Base-by-base conservation (phyloP, 1,140 invertebrate species). In the Halyomorpha halys region DNA sequence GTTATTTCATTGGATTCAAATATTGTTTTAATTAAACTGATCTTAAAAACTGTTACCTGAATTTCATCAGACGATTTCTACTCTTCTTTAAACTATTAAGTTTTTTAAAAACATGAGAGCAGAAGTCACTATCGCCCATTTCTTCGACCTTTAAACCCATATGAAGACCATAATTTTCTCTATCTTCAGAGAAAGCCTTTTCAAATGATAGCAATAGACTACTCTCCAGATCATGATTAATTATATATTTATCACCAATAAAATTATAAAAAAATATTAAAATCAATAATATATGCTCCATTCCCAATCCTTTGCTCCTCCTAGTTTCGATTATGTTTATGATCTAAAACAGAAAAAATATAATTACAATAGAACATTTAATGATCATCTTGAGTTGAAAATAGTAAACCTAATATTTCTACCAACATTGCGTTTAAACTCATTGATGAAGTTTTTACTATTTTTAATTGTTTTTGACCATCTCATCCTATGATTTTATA, bases 201-300 rank as follows among this genome's bases (percentile, higher is more conserved):
- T 19, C 21, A 56, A 56, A 25, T 16, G 18, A 19, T 3, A 23
- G 9, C 15, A 56, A 23, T 23, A 56, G 39, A 19, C 25, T 25
- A 18, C 25, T 45, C 16, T 59, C 51, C 16, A 67, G 16, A 47
- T 49, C 30, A n/a, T n/a, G 21, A 18, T 59, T 61, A 49, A 65
- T 27, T 13, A 60, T 44, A 45, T 45, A 56, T 49, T 61, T 62
- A 30, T 53, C 23, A 25, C 60, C 60, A 51, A 68, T 59, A 15
- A 64, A 64, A 16, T 64, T 68, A 53, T 34, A 67, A 61, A 62
- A 49, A 30, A 62, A 64, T 54, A 65, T 34, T 8, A 65, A 54
- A 44, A 61, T 27, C 11, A 34, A 61, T 18, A 61, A 49, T 21
- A 65, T 39, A 11, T 60, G 34, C 51, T 65, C 27, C 19, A 65